phyloP scores from a whole-genome alignment of 2,113 vertebrate genomes.

The Laticauda laticaudata region DNA sequence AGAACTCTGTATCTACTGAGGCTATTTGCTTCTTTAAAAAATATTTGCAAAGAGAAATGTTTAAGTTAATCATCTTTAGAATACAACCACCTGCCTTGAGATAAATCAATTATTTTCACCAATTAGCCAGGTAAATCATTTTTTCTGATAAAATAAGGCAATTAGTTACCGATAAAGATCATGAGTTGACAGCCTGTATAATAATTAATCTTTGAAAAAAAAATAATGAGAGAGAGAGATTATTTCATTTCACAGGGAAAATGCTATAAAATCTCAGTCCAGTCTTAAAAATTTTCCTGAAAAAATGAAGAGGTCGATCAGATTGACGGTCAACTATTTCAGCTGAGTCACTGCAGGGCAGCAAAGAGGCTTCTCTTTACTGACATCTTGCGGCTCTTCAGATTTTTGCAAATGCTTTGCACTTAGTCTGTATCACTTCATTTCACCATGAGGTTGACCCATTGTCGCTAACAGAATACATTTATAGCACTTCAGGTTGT shows the following conservation, averaged over 20 bases:
- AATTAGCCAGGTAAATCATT: slow-evolving; percentile 11
- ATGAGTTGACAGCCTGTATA: not conserved
- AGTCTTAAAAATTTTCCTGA: slow-evolving; percentile 13
- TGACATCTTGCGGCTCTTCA: not conserved
- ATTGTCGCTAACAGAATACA: not conserved
- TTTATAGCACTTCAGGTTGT: not conserved
- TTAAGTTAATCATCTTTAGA: slow-evolving; percentile 7
- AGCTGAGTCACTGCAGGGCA: not conserved
- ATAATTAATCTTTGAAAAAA: not conserved
- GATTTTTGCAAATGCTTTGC: not conserved
- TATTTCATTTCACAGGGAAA: slow-evolving; percentile 1
- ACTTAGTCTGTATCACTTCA: not conserved
- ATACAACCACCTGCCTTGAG: slow-evolving; percentile 5
- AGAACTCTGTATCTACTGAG: not conserved
- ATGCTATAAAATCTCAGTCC: slow-evolving; percentile 21
- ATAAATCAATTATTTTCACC: slow-evolving; percentile 14
- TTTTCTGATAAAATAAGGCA: slow-evolving; percentile 1
- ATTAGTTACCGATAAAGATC: slow-evolving; percentile 9
- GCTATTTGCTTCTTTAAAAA: not conserved
- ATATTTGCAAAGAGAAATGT: not conserved
- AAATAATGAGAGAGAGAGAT: not conserved
- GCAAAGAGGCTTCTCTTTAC: not conserved
- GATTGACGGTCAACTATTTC: not conserved
- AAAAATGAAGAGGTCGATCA: not conserved
- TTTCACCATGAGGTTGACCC: not conserved